Evolutionary conservation across 2,797 vertebrate species (phyloP).

Genomic region (Schizothorax lantsangensis): DNA sequence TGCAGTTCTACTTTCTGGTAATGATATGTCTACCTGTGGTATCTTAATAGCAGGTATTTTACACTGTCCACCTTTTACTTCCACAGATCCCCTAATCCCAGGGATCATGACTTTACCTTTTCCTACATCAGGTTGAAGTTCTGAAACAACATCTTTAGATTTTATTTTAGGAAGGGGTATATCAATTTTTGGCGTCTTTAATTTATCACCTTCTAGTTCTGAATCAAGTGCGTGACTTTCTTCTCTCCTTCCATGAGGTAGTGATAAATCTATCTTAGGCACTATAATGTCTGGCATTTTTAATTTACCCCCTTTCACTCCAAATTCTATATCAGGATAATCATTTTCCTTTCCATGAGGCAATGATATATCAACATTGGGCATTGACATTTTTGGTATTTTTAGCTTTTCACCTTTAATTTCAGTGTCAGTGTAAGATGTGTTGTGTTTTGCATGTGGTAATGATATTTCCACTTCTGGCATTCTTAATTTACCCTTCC

Average conservation of each 20-base stretch:
- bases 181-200: constrained; percentile 60
- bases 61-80: constrained; percentile 51
- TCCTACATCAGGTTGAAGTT: constrained; percentile 45
- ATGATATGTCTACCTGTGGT: constrained; percentile 69
- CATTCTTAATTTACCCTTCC: constrained; percentile 59
- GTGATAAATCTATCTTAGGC: constrained; percentile 52
- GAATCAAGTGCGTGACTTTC: neutral
- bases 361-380: constrained; percentile 42
- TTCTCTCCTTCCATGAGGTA: constrained; percentile 34
- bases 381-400: constrained; percentile 42
- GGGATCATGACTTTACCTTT: constrained; percentile 59
- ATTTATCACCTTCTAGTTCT: constrained; percentile 48
- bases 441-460: constrained; percentile 55
- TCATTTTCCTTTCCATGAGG: constrained; percentile 28
- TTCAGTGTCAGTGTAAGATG: constrained; percentile 60
- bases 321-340: constrained; percentile 33
- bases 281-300: constrained; percentile 25
- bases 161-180: constrained; percentile 67
- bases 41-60: constrained; percentile 65
- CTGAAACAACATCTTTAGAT: constrained; percentile 32
- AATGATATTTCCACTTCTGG: constrained; percentile 68
- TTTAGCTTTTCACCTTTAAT: constrained; percentile 62
- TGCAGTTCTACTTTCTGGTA: constrained; percentile 66
- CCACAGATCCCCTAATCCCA: constrained; percentile 44
- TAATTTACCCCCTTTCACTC: constrained; percentile 37